Evolutionary conservation across 2,888 invertebrate genomes (phyloP).

Genomic region (Ichneumoninae sp.): DNA sequence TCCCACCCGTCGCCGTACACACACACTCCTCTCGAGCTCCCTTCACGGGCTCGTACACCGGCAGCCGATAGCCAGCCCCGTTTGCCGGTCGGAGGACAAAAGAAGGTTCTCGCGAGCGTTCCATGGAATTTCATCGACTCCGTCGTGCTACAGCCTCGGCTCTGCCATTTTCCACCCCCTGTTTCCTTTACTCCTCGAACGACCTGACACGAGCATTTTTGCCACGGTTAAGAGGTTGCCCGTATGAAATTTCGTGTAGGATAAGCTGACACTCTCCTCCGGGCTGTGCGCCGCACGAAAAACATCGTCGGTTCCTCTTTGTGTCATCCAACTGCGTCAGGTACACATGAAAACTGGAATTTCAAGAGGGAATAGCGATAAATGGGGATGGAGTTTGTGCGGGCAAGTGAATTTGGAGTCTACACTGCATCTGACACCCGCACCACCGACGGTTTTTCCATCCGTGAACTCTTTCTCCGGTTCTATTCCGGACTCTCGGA

Average conservation of each 20-base stretch:
- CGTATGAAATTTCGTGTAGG: neutral
- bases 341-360: no score
- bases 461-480: neutral
- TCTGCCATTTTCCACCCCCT: conserved; percentile 2
- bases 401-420: neutral
- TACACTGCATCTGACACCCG: neutral
- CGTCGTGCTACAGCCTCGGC: conserved; percentile 12
- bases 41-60: conserved; percentile 25
- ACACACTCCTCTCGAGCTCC: conserved; percentile 22
- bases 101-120: conserved; percentile 30
- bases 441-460: neutral
- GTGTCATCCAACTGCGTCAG: no score
- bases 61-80: conserved; percentile 30
- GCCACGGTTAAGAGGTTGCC: neutral
- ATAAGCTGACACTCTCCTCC: neutral
- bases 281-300: no score
- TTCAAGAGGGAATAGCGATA: no score
- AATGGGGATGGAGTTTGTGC: neutral
- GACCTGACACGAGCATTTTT: neutral
- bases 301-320: no score
- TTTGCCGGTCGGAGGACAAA: conserved; percentile 44
- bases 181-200: neutral
- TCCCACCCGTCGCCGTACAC: conserved; percentile 3
- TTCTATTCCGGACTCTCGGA: neutral
- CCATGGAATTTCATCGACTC: conserved; percentile 51